These are phyloP conservation scores for Rhagonycha lutea DNA, from an alignment of 2,888 invertebrate genomes.

Conservation along the genomic window DNA sequence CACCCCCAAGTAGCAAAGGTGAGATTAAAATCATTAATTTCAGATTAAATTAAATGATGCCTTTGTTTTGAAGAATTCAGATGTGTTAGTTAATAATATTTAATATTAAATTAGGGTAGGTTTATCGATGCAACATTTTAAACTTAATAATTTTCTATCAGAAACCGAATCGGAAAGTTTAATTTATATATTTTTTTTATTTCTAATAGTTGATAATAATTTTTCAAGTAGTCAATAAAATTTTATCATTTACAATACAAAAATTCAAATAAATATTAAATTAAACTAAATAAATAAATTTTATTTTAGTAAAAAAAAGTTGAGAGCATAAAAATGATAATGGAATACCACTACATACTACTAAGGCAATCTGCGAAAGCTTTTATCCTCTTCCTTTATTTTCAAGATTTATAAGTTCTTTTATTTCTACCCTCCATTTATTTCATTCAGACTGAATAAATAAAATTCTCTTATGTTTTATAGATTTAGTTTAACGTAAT, in stretches of 20 bases:
- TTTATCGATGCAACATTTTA: too few species aligned
- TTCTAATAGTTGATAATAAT: not conserved
- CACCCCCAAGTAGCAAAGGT: not conserved
- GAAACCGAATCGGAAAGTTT: not conserved
- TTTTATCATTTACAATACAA: not conserved
- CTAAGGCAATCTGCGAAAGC: slow-evolving; percentile 3
- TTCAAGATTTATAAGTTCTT: slow-evolving; percentile 8
- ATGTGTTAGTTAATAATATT: too few species aligned
- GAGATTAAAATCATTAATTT: not conserved
- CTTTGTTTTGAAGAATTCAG: too few species aligned
- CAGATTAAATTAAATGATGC: too few species aligned
- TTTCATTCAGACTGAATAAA: not conserved
- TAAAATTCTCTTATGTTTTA: slow-evolving; percentile 16
- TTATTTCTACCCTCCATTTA: slow-evolving; percentile 10
- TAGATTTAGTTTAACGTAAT: slow-evolving; percentile 8
- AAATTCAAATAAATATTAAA: not conserved
- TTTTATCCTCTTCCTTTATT: slow-evolving; percentile 3
- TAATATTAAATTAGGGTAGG: too few species aligned
- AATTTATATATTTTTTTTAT: not conserved
- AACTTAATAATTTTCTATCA: too few species aligned
- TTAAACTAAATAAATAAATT: not conserved
- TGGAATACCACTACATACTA: not conserved
- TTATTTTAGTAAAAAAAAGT: not conserved
- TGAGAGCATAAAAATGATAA: not conserved
- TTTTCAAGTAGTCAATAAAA: not conserved